Conservation (phyloP, 2,113 vertebrate genomes). For the Oxyruncus cristatus region DNA sequence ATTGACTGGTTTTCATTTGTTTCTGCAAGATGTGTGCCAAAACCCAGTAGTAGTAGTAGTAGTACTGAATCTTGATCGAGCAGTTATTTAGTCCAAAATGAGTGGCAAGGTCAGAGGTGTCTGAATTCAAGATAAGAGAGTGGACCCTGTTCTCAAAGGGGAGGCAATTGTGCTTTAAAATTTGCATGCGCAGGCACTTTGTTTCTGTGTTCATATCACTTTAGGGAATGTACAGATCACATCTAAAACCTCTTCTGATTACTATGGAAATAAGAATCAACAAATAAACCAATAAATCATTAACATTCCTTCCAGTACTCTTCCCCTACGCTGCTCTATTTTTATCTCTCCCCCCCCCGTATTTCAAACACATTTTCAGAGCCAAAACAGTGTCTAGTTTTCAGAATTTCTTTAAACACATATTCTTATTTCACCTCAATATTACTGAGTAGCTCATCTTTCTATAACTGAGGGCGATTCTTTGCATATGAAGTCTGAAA, state of each 20-base stretch:
- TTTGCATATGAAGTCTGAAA: slow-evolving; percentile 66
- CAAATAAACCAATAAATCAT: slow-evolving; percentile 18
- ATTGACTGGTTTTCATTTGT: background rate
- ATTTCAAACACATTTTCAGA: background rate
- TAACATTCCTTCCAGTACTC: background rate
- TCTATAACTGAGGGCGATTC: slow-evolving; percentile 7
- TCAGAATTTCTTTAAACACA: background rate
- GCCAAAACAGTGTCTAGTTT: background rate
- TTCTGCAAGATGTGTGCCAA: background rate
- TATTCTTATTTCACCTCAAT: slow-evolving; percentile 5
- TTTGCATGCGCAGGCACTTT: background rate
- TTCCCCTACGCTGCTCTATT: background rate
- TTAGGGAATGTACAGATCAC: background rate
- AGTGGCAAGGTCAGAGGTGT: background rate
- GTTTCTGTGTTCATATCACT: background rate
- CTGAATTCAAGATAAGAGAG: background rate
- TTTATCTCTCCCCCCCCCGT: background rate
- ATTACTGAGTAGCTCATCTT: background rate
- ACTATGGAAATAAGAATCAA: slow-evolving; percentile 10
- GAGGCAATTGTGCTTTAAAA: background rate
- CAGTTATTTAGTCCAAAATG: background rate
- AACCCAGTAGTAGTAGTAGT: accelerated
- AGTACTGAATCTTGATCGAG: background rate
- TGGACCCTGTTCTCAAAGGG: background rate
- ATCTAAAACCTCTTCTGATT: background rate